Conservation (phyloP, 2,113 vertebrate species). For the Callipepla squamata region DNA sequence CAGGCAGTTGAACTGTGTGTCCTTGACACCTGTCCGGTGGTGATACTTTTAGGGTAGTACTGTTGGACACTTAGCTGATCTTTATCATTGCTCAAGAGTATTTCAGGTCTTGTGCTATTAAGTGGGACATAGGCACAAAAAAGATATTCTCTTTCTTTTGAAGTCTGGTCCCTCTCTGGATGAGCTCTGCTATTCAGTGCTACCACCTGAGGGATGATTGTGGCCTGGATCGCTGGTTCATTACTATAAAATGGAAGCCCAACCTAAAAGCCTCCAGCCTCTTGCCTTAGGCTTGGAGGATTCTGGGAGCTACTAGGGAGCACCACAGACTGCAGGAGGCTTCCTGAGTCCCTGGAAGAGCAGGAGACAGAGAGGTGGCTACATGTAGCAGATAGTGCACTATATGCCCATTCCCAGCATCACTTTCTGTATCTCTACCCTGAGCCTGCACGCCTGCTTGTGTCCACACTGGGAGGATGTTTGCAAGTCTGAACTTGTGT, state of each 20-base stretch:
- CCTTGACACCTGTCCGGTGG: background rate
- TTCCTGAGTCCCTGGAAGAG: background rate
- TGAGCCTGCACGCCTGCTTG: background rate
- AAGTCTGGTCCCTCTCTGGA: background rate
- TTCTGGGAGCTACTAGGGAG: background rate
- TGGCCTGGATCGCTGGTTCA: background rate
- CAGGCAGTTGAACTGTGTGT: fast-evolving
- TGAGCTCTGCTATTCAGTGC: background rate
- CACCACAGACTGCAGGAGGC: background rate
- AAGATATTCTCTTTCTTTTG: background rate
- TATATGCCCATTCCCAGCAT: background rate
- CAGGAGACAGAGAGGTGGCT: background rate
- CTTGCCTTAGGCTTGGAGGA: background rate
- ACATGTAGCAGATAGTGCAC: background rate
- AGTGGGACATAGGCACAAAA: background rate
- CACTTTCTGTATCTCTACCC: background rate
- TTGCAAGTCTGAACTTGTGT: background rate
- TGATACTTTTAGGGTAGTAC: background rate
- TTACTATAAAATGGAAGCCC: background rate
- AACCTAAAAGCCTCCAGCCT: background rate
- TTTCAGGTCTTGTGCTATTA: background rate
- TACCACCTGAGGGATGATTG: background rate
- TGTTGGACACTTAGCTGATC: background rate
- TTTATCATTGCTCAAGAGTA: background rate
- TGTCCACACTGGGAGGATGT: background rate